Evolutionary conservation across 1,140 invertebrate species (phyloP).

Genomic region (Trichonephila clavipes): DNA sequence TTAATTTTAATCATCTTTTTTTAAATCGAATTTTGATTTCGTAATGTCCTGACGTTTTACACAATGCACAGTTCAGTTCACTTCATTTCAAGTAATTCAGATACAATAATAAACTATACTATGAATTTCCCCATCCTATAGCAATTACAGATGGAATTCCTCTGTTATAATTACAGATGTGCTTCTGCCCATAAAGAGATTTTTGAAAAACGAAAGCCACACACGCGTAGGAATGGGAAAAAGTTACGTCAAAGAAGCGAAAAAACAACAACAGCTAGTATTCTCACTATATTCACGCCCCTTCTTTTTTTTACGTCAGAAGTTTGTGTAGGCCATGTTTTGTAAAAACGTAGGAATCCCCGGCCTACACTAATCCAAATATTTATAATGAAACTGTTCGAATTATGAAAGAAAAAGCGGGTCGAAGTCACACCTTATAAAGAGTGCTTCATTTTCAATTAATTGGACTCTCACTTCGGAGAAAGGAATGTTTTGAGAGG

Average conservation of each 20-base stretch:
- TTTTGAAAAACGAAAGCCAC: not conserved
- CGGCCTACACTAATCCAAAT: slow-evolving; percentile 46
- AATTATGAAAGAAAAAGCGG: slow-evolving; percentile 9
- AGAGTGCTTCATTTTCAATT: not conserved
- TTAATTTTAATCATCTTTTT: no score
- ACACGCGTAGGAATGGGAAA: not conserved
- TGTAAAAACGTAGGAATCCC: slow-evolving; percentile 22
- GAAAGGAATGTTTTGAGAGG: not conserved
- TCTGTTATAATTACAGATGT: not conserved
- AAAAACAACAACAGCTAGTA: not conserved
- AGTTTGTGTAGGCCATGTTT: slow-evolving; percentile 35
- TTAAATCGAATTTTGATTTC: no score
- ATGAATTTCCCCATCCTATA: not conserved
- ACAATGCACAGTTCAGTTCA: no score
- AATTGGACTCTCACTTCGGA: no score
- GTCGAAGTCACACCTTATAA: slow-evolving; percentile 10
- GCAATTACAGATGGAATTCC: not conserved
- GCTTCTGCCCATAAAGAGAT: not conserved
- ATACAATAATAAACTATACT: not conserved
- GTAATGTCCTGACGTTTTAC: no score
- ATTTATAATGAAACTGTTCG: slow-evolving; percentile 30
- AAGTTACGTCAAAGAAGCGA: not conserved
- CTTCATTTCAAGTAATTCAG: no score
- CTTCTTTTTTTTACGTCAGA: slow-evolving; percentile 11
- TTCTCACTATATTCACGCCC: not conserved